Conservation (phyloP, 1,140 invertebrate species). For the Drosophila ananassae region DNA sequence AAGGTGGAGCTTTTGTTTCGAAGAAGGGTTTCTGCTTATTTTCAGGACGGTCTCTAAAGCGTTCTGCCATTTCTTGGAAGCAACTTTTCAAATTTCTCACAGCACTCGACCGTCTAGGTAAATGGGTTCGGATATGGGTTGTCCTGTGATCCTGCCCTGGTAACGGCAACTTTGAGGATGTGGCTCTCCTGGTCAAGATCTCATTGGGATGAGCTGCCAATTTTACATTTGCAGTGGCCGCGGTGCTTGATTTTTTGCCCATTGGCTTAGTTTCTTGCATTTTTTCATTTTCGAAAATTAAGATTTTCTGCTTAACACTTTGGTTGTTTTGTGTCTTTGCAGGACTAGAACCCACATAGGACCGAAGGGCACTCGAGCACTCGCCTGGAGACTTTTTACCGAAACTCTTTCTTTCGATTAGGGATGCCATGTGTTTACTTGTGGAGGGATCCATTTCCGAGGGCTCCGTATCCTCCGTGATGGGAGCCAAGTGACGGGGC, state of each 20-base stretch:
- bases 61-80: slow-evolving; percentile 23
- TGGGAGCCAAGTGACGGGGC: slow-evolving; percentile 3
- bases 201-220: too few species aligned
- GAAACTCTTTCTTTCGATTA: neutral
- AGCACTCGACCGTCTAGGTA: neutral
- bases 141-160: neutral
- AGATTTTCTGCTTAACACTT: neutral
- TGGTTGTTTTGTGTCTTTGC: neutral
- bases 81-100: slow-evolving; percentile 12
- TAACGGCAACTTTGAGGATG: neutral
- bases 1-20: neutral
- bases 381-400: neutral
- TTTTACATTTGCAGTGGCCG: neutral
- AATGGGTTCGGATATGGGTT: neutral
- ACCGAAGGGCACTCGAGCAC: neutral
- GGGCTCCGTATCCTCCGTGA: slow-evolving; percentile 16
- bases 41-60: neutral
- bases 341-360: neutral
- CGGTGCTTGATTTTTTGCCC: neutral
- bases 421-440: neutral
- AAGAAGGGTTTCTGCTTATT: neutral
- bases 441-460: slow-evolving; percentile 2
- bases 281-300: neutral
- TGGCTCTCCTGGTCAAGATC: too few species aligned
- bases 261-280: neutral